These are phyloP conservation scores for Limnephilus marmoratus DNA, from an alignment of 2,888 invertebrate genomes.

Conservation along the genomic window DNA sequence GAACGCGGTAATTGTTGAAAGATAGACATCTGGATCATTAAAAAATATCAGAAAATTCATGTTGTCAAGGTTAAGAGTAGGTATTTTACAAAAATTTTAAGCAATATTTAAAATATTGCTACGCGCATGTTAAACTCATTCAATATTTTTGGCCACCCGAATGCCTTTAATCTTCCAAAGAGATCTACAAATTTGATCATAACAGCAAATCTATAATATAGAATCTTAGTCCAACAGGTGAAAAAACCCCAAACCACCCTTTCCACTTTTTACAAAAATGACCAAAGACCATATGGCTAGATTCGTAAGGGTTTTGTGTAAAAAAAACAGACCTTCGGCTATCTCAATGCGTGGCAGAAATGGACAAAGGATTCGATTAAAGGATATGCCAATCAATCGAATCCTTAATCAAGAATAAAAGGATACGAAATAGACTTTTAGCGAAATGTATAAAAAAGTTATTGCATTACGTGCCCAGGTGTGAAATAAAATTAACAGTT, in stretches of 20 bases:
- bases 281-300: slow-evolving; percentile 51
- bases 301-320: slow-evolving; percentile 9
- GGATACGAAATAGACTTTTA: slow-evolving; percentile 2
- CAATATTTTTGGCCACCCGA: no score
- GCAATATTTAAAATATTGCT: no score
- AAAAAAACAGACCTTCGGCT: slow-evolving; percentile 1
- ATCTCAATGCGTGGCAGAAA: slow-evolving; percentile 9
- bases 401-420: slow-evolving; percentile 2
- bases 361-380: slow-evolving; percentile 53
- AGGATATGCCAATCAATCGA: slow-evolving; percentile 22
- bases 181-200: not conserved
- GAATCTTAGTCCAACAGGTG: slow-evolving; percentile 52
- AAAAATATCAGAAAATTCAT: no score
- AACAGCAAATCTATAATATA: not conserved
- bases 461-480: not conserved
- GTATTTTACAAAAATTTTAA: no score
- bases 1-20: no score
- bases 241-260: slow-evolving; percentile 38
- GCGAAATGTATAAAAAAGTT: not conserved
- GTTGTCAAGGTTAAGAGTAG: no score
- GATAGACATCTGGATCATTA: no score
- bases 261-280: slow-evolving; percentile 4
- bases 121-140: no score
- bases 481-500: not conserved
- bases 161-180: no score